Percentiles rank a stretch among this genome's conserved stretches.
phyloP scores from a whole-genome alignment of 1,140 invertebrate species.

The Dendrolimus kikuchii region DNA sequence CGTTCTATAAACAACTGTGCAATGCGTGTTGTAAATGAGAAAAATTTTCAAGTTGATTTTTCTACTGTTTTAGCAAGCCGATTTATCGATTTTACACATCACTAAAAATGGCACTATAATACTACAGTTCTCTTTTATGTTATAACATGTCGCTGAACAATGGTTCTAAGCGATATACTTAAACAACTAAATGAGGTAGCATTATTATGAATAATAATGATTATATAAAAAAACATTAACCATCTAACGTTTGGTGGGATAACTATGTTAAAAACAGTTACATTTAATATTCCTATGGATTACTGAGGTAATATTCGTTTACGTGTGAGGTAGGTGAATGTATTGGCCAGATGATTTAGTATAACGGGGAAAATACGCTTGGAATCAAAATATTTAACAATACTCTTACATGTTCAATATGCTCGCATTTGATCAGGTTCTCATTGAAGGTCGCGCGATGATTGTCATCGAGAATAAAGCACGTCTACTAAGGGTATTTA shows the following conservation, averaged over 20 bases:
- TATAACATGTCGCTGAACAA: slow-evolving; percentile 18
- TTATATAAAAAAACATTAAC: slow-evolving; percentile 36
- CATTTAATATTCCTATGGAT: slow-evolving; percentile 58
- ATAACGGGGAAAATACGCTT: neutral
- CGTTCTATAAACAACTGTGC: no score
- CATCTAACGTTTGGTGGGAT: slow-evolving; percentile 65
- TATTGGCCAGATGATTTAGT: slow-evolving; percentile 13
- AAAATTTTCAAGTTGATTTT: no score
- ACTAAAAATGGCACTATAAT: neutral
- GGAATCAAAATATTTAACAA: neutral
- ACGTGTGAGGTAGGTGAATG: slow-evolving; percentile 53
- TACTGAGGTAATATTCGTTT: slow-evolving; percentile 62
- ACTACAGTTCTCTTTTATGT: no score
- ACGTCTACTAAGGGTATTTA: no score
- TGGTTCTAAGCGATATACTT: slow-evolving; percentile 10
- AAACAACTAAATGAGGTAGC: slow-evolving; percentile 63
- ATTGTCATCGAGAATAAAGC: no score
- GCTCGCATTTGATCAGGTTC: no score
- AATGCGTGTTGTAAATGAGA: no score
- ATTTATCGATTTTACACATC: neutral
- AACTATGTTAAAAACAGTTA: slow-evolving; percentile 51
- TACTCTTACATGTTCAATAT: no score
- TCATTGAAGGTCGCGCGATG: no score
- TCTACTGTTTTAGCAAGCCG: no score
- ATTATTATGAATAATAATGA: slow-evolving; percentile 52